phyloP scores from a whole-genome alignment of 2,888 invertebrate genomes.

The Brachyopa scutellaris region DNA sequence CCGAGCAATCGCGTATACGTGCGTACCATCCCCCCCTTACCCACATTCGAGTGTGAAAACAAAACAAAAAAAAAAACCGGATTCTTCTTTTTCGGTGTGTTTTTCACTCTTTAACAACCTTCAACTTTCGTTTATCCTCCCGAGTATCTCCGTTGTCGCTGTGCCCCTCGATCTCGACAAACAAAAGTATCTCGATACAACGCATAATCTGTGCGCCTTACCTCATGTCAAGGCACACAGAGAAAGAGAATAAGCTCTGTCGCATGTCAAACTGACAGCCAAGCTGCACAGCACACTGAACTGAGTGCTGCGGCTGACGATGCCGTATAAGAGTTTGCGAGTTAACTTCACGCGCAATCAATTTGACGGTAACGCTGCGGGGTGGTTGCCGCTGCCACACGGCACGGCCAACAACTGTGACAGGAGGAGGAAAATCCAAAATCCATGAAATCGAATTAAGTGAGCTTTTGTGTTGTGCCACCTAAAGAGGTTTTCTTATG shows the following conservation, averaged over 20 bases:
- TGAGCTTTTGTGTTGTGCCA: slow-evolving; percentile 66
- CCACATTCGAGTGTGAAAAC: background rate
- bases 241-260: slow-evolving; percentile 53
- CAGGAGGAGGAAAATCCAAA: slow-evolving; percentile 29
- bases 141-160: slow-evolving; percentile 4
- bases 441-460: slow-evolving; percentile 70
- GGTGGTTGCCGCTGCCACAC: too few relatives aligned
- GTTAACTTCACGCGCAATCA: slow-evolving; percentile 66
- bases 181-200: slow-evolving; percentile 42
- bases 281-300: slow-evolving; percentile 19
- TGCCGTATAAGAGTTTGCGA: too few relatives aligned
- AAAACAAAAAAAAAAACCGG: slow-evolving; percentile 35
- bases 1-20: background rate
- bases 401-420: too few relatives aligned
- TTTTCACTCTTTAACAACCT: slow-evolving; percentile 68
- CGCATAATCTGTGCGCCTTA: slow-evolving; percentile 54
- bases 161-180: background rate
- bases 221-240: slow-evolving; percentile 41
- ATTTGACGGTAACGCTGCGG: slow-evolving; percentile 41
- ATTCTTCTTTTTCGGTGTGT: slow-evolving; percentile 23
- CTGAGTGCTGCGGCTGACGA: background rate
- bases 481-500: slow-evolving; percentile 49
- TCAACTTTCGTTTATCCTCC: slow-evolving; percentile 67
- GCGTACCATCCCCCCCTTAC: slow-evolving; percentile 4
- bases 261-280: slow-evolving; percentile 65